Evolutionary conservation across 2,888 invertebrate species (phyloP), one percentile per base, ranked within the genome.

Genomic region (Athalia rosae): DNA sequence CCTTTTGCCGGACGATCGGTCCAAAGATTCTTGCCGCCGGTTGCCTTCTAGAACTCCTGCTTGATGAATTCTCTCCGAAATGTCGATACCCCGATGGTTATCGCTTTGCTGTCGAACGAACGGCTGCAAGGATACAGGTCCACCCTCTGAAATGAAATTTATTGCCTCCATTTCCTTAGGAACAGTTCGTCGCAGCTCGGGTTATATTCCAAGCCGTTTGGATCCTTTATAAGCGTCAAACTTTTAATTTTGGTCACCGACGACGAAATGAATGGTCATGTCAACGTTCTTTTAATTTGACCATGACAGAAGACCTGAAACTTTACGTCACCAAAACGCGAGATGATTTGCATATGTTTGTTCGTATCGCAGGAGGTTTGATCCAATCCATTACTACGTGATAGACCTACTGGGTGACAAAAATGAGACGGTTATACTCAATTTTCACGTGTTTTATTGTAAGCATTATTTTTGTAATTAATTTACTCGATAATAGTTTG

Each of bases 21-120:
- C 50, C 15, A 76, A 71, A 53, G 81, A 81, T 47, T 81, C 81
- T 28, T 86, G 85, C 64, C 82, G 80, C 85, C 85, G 85, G 82
- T 85, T 84, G 13, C 85, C 85, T 61, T 76, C 78, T 61, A 86
- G 80, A 43, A 85, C 85, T 79, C 82, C 82, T 11, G 81, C 41
- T 4, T 76, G 79, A 69, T 86, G 85, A 63, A 78, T 82, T 1
- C 82, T 76, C 64, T 82, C 78, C 9, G 63, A 81, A 47, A 79
- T 62, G 76, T 77, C 73, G 4, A 73, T 63, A 6, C 59, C 58
- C 15, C 79, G 67, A 67, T 73, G 62, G 11, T 80, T 73, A 3
- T 78, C 47, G 45, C 79, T 79, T 3, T 67, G 11, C 3, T 3
- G 43, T 5, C 13, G 45, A 4, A 13, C 4, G 15, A 71, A 9